Evolutionary conservation across 2,797 vertebrate genomes (phyloP), one percentile per base, ranked within the genome.

Genomic region (Phylloscopus collybita): DNA sequence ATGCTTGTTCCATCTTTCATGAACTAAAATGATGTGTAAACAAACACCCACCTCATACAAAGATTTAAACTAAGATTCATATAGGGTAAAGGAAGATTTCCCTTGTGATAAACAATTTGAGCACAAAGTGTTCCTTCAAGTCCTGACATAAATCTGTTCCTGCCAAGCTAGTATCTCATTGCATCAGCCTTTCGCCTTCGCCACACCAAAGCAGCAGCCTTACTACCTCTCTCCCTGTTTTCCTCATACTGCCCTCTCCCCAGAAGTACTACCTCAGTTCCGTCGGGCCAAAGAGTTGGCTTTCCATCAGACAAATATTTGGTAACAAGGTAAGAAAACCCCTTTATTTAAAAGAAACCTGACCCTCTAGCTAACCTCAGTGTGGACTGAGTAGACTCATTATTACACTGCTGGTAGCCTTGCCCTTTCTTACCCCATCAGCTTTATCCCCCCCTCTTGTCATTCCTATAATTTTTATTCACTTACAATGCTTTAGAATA

Each of bases 71-170:
- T 75, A 20, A 32, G 64, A 94, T 76, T 92, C 51, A 42, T 65
- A 92, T 32, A 88, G 5, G 27, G 61, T 42, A 92, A 87, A 84
- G 42, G 51, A 75, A 89, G 86, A 93, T 82, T 54, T 92, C 53
- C 40, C 82, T n/a, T 54, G 64, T 42, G 74, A 95, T 89, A 94
- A 95, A 93, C 88, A 88, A 80, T 76, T 75, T 72, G 49, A 93
- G 92, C 64, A 96, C 92, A 64, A 93, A 95, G 56, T 91, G 95
- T 92, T 93, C 95, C 86, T 95, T 95, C 90, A 91, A 93, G 88
- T 86, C 60, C 62, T 94, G 67, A 76, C 74, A 94, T 80, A 95
- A 95, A 92, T 91, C 66, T 80, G 13, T 20, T 90, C 75, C 82
- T 95, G 80, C 32, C 91, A 90, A 90, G 75, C 45, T 29, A 78